These are phyloP conservation scores for Aegithalos caudatus DNA, from an alignment of 2,113 vertebrate genomes.

Conservation along the genomic window DNA sequence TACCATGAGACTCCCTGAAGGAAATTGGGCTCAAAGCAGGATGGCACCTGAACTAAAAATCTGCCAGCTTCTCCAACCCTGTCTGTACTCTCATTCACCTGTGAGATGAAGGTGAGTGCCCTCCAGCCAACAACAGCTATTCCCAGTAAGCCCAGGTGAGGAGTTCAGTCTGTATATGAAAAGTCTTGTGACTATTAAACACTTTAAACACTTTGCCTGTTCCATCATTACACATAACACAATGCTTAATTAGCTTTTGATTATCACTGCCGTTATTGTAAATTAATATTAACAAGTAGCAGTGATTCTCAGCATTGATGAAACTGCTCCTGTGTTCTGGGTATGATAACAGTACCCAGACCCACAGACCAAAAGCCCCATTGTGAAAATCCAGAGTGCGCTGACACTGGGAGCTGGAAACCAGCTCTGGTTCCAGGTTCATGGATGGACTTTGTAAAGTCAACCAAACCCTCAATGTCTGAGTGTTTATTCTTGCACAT, in stretches of 20 bases:
- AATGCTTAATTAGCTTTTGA: neutral
- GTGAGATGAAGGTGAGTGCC: neutral
- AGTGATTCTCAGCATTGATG: neutral
- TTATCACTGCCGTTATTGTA: neutral
- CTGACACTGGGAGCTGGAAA: neutral
- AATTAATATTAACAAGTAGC: neutral
- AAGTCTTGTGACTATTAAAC: neutral
- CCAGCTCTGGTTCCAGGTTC: neutral
- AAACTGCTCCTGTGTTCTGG: neutral
- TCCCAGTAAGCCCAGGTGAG: neutral
- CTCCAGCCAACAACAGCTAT: neutral
- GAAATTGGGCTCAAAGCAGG: neutral
- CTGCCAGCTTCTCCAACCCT: rapidly evolving
- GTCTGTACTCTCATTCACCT: neutral
- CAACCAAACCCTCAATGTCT: neutral
- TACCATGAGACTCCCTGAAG: rapidly evolving
- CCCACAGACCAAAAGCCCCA: neutral
- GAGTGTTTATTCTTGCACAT: neutral
- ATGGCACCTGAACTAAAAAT: neutral
- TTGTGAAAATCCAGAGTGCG: neutral
- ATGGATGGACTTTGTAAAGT: neutral
- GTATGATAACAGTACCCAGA: neutral
- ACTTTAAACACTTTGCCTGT: neutral
- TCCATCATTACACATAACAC: neutral
- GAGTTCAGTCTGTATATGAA: rapidly evolving